A percentile compares a stretch with the other conserved stretches of the same genome.
Conservation (phyloP, 92 coral and sea anemone genomes). For the Blastomussa wellsi region DNA sequence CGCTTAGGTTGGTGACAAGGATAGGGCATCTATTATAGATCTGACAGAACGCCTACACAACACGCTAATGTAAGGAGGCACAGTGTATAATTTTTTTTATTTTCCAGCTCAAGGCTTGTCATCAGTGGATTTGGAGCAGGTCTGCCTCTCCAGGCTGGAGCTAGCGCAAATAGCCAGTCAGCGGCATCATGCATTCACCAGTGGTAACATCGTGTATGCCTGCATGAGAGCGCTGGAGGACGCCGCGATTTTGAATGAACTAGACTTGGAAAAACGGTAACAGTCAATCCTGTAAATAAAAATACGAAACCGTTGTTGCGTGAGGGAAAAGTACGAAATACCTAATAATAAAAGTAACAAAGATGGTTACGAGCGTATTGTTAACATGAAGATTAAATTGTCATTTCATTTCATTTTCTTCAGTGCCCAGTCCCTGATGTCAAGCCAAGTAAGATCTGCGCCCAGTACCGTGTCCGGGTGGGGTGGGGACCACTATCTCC, state of each 20-base stretch:
- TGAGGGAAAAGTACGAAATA: no score
- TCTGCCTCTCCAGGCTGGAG: slow-evolving; percentile 76
- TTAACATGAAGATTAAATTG: no score
- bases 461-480: slow-evolving; percentile 31
- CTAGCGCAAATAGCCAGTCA: slow-evolving; percentile 73
- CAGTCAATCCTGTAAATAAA: neutral
- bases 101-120: slow-evolving; percentile 61
- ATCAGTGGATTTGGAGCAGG: slow-evolving; percentile 81
- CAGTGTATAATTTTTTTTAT: no score
- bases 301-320: no score
- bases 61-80: no score
- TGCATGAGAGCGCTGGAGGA: slow-evolving; percentile 96
- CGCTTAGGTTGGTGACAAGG: no score
- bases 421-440: slow-evolving; percentile 32
- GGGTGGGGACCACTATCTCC: slow-evolving; percentile 62
- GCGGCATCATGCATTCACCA: slow-evolving; percentile 76
- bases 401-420: neutral
- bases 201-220: slow-evolving; percentile 76
- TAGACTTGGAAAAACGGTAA: slow-evolving; percentile 82
- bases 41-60: neutral
- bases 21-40: no score
- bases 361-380: no score
- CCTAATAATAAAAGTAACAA: no score
- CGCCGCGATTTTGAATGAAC: slow-evolving; percentile 85
- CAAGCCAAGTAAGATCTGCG: slow-evolving; percentile 68